A percentile compares a stretch with the other conserved stretches of the same genome.
Evolutionary conservation across 2,797 vertebrate genomes (phyloP).

Genomic region (Percopsis omiscomaycus): DNA sequence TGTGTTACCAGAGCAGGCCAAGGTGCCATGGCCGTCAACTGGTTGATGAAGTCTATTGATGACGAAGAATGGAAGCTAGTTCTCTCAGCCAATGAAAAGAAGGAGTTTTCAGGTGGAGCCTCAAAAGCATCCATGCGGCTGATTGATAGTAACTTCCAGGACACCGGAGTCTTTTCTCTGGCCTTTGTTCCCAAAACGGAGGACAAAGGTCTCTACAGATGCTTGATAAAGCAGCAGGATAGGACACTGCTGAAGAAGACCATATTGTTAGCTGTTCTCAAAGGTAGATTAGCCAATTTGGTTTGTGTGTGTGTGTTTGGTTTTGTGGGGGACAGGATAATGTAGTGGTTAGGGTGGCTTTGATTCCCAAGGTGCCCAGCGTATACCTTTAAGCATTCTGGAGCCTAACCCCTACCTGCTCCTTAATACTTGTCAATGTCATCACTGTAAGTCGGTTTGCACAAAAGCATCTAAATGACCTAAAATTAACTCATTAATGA

Average conservation of each 20-base stretch:
- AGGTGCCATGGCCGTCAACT: slow-evolving; percentile 54
- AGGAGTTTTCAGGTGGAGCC: slow-evolving; percentile 30
- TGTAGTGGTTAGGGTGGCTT: too few relatives aligned
- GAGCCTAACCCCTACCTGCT: too few relatives aligned
- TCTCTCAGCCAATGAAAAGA: slow-evolving; percentile 57
- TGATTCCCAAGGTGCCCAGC: too few relatives aligned
- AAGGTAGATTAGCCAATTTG: slow-evolving; percentile 55
- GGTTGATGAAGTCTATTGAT: slow-evolving; percentile 54
- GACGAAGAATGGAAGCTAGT: slow-evolving; percentile 55
- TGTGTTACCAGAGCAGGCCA: slow-evolving; percentile 52
- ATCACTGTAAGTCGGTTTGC: too few relatives aligned
- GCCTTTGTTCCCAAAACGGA: slow-evolving; percentile 48
- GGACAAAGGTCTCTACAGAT: slow-evolving; percentile 68
- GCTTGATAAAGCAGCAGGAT: slow-evolving; percentile 50
- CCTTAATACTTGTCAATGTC: too few relatives aligned
- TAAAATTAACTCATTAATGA: too few relatives aligned
- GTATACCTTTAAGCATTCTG: too few relatives aligned
- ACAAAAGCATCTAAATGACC: too few relatives aligned
- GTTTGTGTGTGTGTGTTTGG: too few relatives aligned
- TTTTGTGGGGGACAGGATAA: too few relatives aligned
- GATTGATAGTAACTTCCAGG: slow-evolving; percentile 55
- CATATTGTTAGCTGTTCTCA: slow-evolving; percentile 69
- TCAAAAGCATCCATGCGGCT: slow-evolving; percentile 48
- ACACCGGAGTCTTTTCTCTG: slow-evolving; percentile 68
- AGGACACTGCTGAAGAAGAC: slow-evolving; percentile 52